These are phyloP conservation scores for Temnothorax curvispinosus DNA, from an alignment of 1,140 invertebrate species.

Conservation along the genomic window DNA sequence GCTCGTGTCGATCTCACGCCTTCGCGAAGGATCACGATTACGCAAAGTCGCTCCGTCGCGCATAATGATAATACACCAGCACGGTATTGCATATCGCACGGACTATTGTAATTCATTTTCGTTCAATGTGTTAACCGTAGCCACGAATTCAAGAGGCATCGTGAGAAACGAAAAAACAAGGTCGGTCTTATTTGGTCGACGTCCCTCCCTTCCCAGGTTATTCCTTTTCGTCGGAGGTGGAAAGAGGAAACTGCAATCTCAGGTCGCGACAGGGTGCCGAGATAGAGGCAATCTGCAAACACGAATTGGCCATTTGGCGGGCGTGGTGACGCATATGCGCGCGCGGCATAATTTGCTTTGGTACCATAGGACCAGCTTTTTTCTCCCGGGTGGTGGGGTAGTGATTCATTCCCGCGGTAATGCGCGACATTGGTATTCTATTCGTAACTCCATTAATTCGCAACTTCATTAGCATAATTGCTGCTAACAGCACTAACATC, in stretches of 20 bases:
- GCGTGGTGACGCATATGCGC: constrained; percentile 79
- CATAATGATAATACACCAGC: background rate
- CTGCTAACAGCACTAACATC: background rate
- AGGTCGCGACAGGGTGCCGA: constrained; percentile 81
- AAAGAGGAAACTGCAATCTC: constrained; percentile 84
- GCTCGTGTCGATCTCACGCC: constrained; percentile 23
- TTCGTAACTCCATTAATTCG: background rate
- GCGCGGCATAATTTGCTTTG: constrained; percentile 78
- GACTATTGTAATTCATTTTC: background rate
- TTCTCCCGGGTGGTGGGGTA: constrained; percentile 62
- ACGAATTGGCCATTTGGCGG: constrained; percentile 85
- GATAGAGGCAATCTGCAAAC: constrained; percentile 85
- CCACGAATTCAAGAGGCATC: background rate
- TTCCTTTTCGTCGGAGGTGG: constrained; percentile 66
- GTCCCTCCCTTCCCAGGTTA: constrained; percentile 24
- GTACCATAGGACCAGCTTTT: constrained; percentile 68
- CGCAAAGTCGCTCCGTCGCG: constrained; percentile 5
- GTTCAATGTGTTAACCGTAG: background rate
- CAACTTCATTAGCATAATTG: background rate
- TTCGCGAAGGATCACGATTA: constrained; percentile 23
- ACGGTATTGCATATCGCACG: background rate
- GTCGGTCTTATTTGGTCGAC: constrained; percentile 25
- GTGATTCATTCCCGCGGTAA: constrained; percentile 58
- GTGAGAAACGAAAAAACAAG: constrained; percentile 24
- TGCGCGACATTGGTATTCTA: constrained; percentile 31